Evolutionary conservation across 2,113 vertebrate genomes (phyloP).

Genomic region (Anoura caudifer): DNA sequence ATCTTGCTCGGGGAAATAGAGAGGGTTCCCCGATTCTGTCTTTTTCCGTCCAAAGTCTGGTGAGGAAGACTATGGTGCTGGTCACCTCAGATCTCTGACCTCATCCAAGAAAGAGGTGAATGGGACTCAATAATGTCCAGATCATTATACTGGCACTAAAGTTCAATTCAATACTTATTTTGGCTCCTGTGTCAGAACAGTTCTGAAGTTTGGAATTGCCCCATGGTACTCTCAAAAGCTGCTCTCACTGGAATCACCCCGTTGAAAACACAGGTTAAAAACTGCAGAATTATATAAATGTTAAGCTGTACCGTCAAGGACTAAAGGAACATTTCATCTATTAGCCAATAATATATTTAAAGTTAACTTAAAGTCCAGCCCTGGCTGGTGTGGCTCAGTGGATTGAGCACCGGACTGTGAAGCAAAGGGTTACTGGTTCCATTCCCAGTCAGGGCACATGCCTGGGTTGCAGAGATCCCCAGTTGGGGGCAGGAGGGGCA

Average conservation of each 20-base stretch:
- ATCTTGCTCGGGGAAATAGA: not conserved
- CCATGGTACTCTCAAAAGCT: not conserved
- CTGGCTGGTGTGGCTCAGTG: too few species aligned
- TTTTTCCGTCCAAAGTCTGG: not conserved
- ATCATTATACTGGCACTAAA: accelerated
- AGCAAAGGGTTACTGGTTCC: too few species aligned
- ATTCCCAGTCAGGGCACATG: too few species aligned
- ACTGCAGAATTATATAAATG: not conserved
- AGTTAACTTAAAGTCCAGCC: not conserved
- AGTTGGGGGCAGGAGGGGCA: too few species aligned
- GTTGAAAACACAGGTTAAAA: not conserved
- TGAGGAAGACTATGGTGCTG: not conserved
- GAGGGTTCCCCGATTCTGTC: not conserved
- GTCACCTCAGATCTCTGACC: not conserved
- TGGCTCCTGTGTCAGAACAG: not conserved
- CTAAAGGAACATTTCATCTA: not conserved
- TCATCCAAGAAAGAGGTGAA: not conserved
- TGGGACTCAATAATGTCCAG: accelerated
- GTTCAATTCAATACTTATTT: too few species aligned
- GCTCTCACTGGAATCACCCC: not conserved
- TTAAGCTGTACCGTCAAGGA: not conserved
- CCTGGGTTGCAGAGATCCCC: too few species aligned
- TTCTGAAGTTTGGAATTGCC: not conserved
- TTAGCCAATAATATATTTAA: not conserved
- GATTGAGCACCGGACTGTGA: too few species aligned